Percentiles rank a stretch among this genome's conserved stretches.
Evolutionary conservation across 2,888 invertebrate genomes (phyloP).

Genomic region (Corythucha ciliata): DNA sequence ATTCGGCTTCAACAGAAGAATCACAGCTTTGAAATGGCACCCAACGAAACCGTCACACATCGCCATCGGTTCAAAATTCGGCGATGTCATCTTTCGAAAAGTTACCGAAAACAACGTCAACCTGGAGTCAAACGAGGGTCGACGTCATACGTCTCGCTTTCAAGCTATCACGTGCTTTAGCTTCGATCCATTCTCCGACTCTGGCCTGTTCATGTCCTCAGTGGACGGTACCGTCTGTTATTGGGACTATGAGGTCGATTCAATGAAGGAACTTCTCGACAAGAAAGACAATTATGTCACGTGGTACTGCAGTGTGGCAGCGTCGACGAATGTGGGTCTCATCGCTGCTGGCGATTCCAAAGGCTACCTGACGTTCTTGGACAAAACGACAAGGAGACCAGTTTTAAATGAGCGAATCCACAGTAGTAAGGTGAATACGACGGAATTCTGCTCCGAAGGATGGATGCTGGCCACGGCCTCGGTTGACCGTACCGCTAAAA

Average conservation of each 20-base stretch:
- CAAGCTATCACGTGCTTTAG: slow-evolving; percentile 27
- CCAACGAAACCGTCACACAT: slow-evolving; percentile 25
- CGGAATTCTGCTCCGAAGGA: slow-evolving; percentile 33
- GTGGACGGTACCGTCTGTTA: slow-evolving; percentile 30
- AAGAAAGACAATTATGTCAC: slow-evolving; percentile 22
- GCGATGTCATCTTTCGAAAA: slow-evolving; percentile 27
- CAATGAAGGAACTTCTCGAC: slow-evolving; percentile 11
- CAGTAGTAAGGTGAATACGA: slow-evolving; percentile 32
- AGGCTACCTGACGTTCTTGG: slow-evolving; percentile 31
- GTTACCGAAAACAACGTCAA: slow-evolving; percentile 14
- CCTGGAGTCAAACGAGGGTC: background rate
- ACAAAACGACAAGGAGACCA: slow-evolving; percentile 29
- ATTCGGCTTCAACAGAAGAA: slow-evolving; percentile 23
- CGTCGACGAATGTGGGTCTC: slow-evolving; percentile 28
- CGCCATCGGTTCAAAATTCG: slow-evolving; percentile 31
- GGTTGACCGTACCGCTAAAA: slow-evolving; percentile 34
- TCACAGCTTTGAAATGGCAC: slow-evolving; percentile 31
- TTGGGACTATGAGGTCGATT: slow-evolving; percentile 21
- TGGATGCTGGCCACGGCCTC: slow-evolving; percentile 35
- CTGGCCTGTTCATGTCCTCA: slow-evolving; percentile 28
- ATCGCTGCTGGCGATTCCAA: slow-evolving; percentile 34
- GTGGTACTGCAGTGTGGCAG: slow-evolving; percentile 35
- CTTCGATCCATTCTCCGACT: slow-evolving; percentile 27
- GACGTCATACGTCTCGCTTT: background rate
- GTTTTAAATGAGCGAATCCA: slow-evolving; percentile 31